A percentile compares a stretch with the other conserved stretches of the same genome.
These are phyloP conservation scores for Heliopora coerulea DNA, from an alignment of 92 coral and sea anemone species.

Conservation along the genomic window DNA sequence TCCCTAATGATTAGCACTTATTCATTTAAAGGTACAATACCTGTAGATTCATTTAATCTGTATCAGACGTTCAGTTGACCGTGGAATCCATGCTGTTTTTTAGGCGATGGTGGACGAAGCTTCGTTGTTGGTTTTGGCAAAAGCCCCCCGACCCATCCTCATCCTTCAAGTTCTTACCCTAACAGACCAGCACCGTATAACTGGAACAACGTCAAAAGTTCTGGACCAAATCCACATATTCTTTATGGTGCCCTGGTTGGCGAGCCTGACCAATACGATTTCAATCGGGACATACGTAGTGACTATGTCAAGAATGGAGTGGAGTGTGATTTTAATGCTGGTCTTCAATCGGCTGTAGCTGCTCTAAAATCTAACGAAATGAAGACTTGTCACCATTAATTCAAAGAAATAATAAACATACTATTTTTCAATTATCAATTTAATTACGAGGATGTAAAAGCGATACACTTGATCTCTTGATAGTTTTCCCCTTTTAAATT, in stretches of 20 bases:
- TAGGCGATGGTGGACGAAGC: slow-evolving; percentile 84
- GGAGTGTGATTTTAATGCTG: slow-evolving; percentile 86
- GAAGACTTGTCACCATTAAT: no score
- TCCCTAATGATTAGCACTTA: no score
- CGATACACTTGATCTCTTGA: no score
- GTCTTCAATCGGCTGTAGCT: slow-evolving; percentile 86
- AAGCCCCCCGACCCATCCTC: slow-evolving; percentile 76
- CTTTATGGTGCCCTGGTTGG: slow-evolving; percentile 81
- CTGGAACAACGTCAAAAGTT: slow-evolving; percentile 45
- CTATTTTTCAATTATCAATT: no score
- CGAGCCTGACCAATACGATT: slow-evolving; percentile 70
- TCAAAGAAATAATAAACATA: no score
- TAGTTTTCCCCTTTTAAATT: no score
- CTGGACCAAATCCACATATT: slow-evolving; percentile 72
- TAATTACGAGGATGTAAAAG: no score
- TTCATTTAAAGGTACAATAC: no score
- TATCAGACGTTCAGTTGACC: no score
- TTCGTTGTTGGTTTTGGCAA: slow-evolving; percentile 79
- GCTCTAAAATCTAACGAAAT: slow-evolving; percentile 57
- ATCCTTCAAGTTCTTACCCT: slow-evolving; percentile 75
- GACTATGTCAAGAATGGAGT: slow-evolving; percentile 78
- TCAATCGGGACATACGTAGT: slow-evolving; percentile 58
- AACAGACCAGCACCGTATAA: slow-evolving; percentile 57
- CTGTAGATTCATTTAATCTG: no score
- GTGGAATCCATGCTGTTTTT: no score